Evolutionary conservation across 2,888 invertebrate species (phyloP).

Genomic region (Spisula solida): DNA sequence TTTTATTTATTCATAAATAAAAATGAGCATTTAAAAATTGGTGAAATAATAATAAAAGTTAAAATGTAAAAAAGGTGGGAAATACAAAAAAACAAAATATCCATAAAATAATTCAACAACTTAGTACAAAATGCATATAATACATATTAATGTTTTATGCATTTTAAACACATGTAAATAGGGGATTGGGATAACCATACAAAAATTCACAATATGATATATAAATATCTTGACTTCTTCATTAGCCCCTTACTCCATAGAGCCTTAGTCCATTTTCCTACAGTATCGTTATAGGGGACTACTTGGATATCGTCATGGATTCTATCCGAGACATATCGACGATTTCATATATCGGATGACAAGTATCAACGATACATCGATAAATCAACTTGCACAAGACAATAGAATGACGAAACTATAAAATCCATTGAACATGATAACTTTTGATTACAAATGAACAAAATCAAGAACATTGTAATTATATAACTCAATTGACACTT

Average conservation of each 20-base stretch:
- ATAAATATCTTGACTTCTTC: no score
- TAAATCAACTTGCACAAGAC: neutral
- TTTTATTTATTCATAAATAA: conserved; percentile 20
- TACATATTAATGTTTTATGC: neutral
- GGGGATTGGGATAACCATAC: no score
- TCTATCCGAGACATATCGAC: no score
- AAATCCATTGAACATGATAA: neutral
- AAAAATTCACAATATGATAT: neutral
- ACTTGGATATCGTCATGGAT: no score
- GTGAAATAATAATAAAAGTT: neutral
- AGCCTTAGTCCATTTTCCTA: no score
- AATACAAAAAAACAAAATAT: neutral
- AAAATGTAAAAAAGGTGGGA: conserved; percentile 6
- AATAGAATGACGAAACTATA: neutral
- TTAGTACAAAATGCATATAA: neutral
- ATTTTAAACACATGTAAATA: neutral
- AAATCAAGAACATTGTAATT: neutral
- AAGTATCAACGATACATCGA: no score
- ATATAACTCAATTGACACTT: no score
- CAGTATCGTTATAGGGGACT: no score
- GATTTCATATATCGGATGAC: no score
- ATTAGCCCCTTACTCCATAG: no score
- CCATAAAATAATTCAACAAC: conserved; percentile 7
- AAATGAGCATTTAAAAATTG: conserved; percentile 23
- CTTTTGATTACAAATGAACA: neutral